A percentile compares a stretch with the other conserved stretches of the same genome.
These are phyloP conservation scores for Bradysia coprophila DNA, from an alignment of 1,140 invertebrate genomes.

Conservation along the genomic window DNA sequence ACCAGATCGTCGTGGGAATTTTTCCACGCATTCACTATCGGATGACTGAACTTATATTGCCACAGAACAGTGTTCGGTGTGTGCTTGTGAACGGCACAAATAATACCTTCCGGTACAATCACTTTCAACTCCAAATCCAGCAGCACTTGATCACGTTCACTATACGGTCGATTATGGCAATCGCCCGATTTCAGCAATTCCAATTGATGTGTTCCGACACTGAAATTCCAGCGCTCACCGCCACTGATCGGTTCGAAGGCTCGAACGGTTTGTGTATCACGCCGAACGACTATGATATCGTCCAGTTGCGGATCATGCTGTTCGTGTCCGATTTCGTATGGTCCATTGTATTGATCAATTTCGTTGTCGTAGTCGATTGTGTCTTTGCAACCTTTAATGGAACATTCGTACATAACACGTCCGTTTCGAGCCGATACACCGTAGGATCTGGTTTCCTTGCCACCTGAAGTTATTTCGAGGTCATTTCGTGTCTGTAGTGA, in stretches of 20 bases:
- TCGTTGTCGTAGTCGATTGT: slow-evolving; percentile 24
- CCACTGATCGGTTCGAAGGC: slow-evolving; percentile 70
- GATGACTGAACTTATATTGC: slow-evolving; percentile 56
- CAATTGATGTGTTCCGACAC: slow-evolving; percentile 73
- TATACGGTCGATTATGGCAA: slow-evolving; percentile 26
- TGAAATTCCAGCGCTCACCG: slow-evolving; percentile 88
- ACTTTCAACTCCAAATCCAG: slow-evolving; percentile 38
- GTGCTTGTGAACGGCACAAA: slow-evolving; percentile 38
- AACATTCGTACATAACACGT: slow-evolving; percentile 58
- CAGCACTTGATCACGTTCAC: slow-evolving; percentile 18
- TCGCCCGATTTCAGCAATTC: slow-evolving; percentile 31
- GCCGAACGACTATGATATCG: slow-evolving; percentile 52
- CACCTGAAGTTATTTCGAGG: slow-evolving; percentile 27
- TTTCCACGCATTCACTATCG: slow-evolving; percentile 71
- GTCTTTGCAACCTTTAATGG: slow-evolving; percentile 48
- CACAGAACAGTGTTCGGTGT: slow-evolving; percentile 37
- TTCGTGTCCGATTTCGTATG: slow-evolving; percentile 5
- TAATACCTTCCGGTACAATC: slow-evolving; percentile 51
- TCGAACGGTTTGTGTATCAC: slow-evolving; percentile 68
- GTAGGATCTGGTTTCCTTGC: slow-evolving; percentile 44
- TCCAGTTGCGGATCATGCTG: slow-evolving; percentile 25
- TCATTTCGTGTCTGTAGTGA: neutral
- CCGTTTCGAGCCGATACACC: slow-evolving; percentile 61
- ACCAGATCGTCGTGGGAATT: slow-evolving; percentile 36
- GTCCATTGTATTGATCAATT: slow-evolving; percentile 12